Percentiles rank a stretch among this genome's conserved stretches.
phyloP scores from a whole-genome alignment of 1,140 invertebrate genomes.

The Pomacea maculata region DNA sequence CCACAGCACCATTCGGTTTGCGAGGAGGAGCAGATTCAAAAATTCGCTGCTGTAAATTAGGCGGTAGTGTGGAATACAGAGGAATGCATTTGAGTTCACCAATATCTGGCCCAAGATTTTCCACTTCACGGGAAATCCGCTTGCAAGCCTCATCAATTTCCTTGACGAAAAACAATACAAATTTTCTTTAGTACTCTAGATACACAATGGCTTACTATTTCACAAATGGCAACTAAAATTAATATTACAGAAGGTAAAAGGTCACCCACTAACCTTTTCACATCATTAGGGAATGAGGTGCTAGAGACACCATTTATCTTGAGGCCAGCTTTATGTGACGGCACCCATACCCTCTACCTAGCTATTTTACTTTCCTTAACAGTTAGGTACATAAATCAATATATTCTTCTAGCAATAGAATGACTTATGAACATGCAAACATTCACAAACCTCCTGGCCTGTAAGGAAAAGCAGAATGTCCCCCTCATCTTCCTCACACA shows the following conservation, averaged over 20 bases:
- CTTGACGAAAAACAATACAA: conserved; percentile 62
- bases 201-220: no score
- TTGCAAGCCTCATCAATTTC: conserved; percentile 99
- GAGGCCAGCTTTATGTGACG: no score
- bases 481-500: conserved; percentile 95
- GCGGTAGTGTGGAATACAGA: conserved; percentile 96
- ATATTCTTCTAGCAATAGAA: no score
- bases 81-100: conserved; percentile 99
- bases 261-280: no score
- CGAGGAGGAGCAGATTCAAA: conserved; percentile 92
- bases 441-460: conserved; percentile 75
- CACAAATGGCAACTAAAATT: no score
- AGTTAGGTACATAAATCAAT: no score
- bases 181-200: background rate
- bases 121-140: conserved; percentile 94
- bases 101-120: conserved; percentile 95
- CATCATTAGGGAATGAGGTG: no score
- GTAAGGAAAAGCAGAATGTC: conserved; percentile 97
- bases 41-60: conserved; percentile 96
- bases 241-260: no score
- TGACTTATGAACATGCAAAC: background rate
- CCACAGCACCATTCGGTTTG: conserved; percentile 92
- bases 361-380: no score
- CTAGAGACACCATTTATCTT: background rate
- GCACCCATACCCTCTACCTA: no score